Percentiles rank a stretch among this genome's conserved stretches.
Conservation (phyloP, 2,113 vertebrate species). For the Elachura formosa region DNA sequence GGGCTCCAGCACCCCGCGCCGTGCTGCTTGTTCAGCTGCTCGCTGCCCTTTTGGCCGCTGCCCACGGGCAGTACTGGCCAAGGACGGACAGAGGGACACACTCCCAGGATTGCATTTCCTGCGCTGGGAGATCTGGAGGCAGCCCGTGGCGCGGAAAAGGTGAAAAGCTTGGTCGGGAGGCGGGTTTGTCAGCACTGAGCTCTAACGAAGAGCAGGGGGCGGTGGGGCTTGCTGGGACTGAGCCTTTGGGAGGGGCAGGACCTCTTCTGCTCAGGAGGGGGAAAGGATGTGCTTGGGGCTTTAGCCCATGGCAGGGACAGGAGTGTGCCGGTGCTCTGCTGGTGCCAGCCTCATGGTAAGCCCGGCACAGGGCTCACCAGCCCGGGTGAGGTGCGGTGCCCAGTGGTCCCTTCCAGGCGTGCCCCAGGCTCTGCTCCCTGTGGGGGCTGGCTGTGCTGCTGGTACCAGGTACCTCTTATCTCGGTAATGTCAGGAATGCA, state of each 20-base stretch:
- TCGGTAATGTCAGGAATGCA: constrained; percentile 69
- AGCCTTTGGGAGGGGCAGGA: background rate
- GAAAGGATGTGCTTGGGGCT: background rate
- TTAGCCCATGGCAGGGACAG: background rate
- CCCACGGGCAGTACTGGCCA: background rate
- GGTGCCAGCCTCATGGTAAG: background rate
- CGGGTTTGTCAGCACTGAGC: background rate
- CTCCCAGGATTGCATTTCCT: background rate
- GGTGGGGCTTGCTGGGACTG: background rate
- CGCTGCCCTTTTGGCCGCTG: background rate
- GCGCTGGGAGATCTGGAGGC: background rate
- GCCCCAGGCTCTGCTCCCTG: background rate
- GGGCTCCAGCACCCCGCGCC: background rate
- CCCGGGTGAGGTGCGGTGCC: fast-evolving
- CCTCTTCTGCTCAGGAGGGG: background rate
- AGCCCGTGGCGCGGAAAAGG: background rate
- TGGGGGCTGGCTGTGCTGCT: background rate
- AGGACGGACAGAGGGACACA: background rate
- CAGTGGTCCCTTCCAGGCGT: fast-evolving
- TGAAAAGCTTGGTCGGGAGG: background rate
- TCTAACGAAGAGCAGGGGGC: background rate
- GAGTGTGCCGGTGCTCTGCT: fast-evolving
- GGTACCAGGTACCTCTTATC: constrained; percentile 60
- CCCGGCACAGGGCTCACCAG: background rate
- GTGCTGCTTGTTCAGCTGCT: background rate